Evolutionary conservation across 2,797 vertebrate genomes (phyloP).

Genomic region (Monodelphis domestica): DNA sequence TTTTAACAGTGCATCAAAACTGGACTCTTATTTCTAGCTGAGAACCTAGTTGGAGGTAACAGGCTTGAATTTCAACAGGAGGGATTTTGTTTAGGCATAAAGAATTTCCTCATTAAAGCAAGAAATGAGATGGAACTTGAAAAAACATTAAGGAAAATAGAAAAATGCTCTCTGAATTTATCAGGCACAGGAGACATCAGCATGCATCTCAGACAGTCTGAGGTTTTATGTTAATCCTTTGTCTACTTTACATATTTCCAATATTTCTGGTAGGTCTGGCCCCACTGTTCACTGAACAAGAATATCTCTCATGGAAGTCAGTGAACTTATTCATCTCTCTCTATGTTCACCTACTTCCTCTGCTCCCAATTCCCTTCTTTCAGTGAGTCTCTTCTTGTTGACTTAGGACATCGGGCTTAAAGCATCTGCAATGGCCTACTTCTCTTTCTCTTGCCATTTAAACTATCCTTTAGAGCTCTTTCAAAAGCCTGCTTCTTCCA

Average conservation of each 20-base stretch:
- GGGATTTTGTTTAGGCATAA: constrained; percentile 64
- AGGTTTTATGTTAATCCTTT: not conserved
- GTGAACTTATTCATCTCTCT: not conserved
- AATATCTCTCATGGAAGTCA: not conserved
- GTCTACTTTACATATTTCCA: constrained; percentile 15
- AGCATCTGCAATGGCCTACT: not conserved
- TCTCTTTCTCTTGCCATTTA: not conserved
- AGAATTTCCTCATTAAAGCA: constrained; percentile 65
- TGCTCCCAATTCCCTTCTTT: not conserved
- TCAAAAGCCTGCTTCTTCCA: constrained; percentile 22
- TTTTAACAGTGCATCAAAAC: not conserved
- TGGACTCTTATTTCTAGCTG: not conserved
- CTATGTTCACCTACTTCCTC: not conserved
- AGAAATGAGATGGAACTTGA: constrained; percentile 72
- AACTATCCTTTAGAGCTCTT: not conserved
- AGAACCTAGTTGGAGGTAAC: not conserved
- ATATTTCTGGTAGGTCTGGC: not conserved
- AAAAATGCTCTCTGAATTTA: constrained; percentile 53
- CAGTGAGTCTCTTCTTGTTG: not conserved
- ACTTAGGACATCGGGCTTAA: not conserved
- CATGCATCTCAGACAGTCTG: constrained; percentile 7
- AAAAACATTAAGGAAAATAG: constrained; percentile 69
- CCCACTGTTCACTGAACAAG: not conserved
- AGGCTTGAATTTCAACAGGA: constrained; percentile 50
- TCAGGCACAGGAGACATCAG: constrained; percentile 2